Percentiles rank a stretch among this genome's conserved stretches.
Evolutionary conservation across 2,113 vertebrate genomes (phyloP).

Genomic region (Cyprinus carpio): DNA sequence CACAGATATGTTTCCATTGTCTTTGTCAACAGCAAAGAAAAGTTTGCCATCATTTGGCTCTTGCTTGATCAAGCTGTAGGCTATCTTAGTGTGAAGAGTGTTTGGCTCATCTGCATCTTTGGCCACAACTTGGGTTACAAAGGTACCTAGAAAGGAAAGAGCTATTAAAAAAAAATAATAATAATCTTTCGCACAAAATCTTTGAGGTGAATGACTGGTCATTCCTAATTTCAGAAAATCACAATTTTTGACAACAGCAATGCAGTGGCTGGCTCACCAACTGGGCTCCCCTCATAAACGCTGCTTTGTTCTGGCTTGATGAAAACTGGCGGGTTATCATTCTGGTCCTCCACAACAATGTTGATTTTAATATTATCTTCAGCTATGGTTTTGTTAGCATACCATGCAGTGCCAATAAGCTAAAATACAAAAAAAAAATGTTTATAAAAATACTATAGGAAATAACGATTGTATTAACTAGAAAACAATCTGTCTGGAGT

Average conservation of each 20-base stretch:
- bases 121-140: slow-evolving; percentile 49
- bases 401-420: slow-evolving; percentile 54
- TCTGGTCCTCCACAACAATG: slow-evolving; percentile 58
- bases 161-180: neutral
- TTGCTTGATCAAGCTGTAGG: slow-evolving; percentile 58
- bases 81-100: slow-evolving; percentile 45
- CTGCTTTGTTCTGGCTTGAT: neutral
- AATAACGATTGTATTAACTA: no score
- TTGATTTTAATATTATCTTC: slow-evolving; percentile 51
- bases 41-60: slow-evolving; percentile 31
- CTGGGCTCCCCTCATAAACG: slow-evolving; percentile 56
- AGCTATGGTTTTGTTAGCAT: slow-evolving; percentile 40
- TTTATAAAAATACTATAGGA: no score
- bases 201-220: neutral
- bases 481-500: no score
- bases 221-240: neutral
- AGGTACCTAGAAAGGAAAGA: slow-evolving; percentile 42
- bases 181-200: neutral
- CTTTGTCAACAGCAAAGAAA: slow-evolving; percentile 54
- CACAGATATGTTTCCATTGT: slow-evolving; percentile 51
- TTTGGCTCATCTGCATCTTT: slow-evolving; percentile 53
- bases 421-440: slow-evolving; percentile 14
- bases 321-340: slow-evolving; percentile 65
- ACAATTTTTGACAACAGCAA: neutral
- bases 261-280: slow-evolving; percentile 38